A percentile compares a stretch with the other conserved stretches of the same genome.
phyloP scores from a whole-genome alignment of 37 sponge, comb jelly and placozoan species.

The Axinella damicornis region DNA sequence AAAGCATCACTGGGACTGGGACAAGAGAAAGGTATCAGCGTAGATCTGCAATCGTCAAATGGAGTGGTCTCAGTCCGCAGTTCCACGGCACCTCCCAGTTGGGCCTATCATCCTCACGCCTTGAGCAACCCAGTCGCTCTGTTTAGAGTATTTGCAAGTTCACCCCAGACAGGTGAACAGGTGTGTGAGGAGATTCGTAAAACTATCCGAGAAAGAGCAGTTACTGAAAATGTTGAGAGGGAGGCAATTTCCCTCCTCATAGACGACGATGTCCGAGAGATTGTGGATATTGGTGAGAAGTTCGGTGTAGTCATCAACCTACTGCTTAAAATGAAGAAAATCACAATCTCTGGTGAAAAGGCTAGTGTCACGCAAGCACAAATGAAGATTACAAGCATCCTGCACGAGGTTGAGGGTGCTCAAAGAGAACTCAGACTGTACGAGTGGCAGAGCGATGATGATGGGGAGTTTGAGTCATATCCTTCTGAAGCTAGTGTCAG shows the following conservation, averaged over 20 bases:
- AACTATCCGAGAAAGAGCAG: constrained; percentile 6
- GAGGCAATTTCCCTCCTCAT: neutral
- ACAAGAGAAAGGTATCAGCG: too few relatives aligned
- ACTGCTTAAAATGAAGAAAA: neutral
- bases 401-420: neutral
- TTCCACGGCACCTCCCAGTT: neutral
- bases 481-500: neutral
- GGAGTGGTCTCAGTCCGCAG: neutral
- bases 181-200: neutral
- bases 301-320: constrained; percentile 14
- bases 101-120: neutral
- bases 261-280: constrained; percentile 11
- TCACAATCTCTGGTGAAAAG: constrained; percentile 35
- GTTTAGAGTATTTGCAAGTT: constrained; percentile 12
- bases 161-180: neutral
- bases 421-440: neutral
- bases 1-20: too few relatives aligned
- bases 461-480: constrained; percentile 22
- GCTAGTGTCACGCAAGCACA: constrained; percentile 1
- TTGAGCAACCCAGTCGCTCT: neutral
- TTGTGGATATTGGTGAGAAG: neutral
- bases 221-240: constrained; percentile 15
- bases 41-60: neutral
- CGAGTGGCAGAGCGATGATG: constrained; percentile 28
- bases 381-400: neutral